Evolutionary conservation across 1,140 invertebrate genomes (phyloP).

Genomic region (Apis dorsata): DNA sequence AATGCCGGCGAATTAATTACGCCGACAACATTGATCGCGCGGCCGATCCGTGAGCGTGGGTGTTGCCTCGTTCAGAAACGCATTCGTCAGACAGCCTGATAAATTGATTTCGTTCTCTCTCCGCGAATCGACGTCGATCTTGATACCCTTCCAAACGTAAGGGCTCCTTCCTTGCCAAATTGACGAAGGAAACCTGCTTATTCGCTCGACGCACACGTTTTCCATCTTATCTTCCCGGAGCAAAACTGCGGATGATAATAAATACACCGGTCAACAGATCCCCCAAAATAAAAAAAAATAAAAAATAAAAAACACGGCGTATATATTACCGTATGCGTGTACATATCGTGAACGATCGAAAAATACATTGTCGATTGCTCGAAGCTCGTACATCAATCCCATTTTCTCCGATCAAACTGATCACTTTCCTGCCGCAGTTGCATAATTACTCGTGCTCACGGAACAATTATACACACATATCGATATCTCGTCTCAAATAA

Average conservation of each 20-base stretch:
- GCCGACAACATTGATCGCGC: constrained; percentile 25
- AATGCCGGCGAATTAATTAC: constrained; percentile 52
- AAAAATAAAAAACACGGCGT: too few species aligned
- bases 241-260: neutral
- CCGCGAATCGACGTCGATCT: constrained; percentile 8
- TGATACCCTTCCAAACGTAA: neutral
- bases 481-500: neutral
- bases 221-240: neutral
- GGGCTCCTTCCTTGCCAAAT: neutral
- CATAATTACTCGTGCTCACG: neutral
- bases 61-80: constrained; percentile 33
- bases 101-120: constrained; percentile 15
- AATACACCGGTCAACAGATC: neutral
- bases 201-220: neutral
- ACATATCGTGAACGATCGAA: too few species aligned
- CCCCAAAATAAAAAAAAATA: too few species aligned
- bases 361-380: too few species aligned
- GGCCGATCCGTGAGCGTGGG: constrained; percentile 6
- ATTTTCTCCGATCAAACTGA: neutral
- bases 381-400: too few species aligned
- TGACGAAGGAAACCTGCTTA: neutral
- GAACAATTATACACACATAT: neutral
- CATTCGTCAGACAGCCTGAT: constrained; percentile 28
- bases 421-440: neutral
- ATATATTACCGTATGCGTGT: too few species aligned